phyloP scores from a whole-genome alignment of 1,140 invertebrate species.

The Meloidogyne hapla region DNA sequence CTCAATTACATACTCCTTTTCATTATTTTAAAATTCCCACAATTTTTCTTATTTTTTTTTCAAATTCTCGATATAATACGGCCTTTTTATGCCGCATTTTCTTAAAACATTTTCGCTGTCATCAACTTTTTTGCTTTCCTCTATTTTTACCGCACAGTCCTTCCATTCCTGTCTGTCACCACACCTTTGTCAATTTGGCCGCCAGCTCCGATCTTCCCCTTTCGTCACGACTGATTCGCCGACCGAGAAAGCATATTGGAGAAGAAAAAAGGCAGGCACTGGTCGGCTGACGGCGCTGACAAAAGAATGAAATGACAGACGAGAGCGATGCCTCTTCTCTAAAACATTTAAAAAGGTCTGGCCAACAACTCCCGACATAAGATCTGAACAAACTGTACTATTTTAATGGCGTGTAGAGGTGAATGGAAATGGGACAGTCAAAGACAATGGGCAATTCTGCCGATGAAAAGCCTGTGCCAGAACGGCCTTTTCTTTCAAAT shows the following conservation, averaged over 20 bases:
- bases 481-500: no score
- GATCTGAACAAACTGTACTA: neutral
- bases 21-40: no score
- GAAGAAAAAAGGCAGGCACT: neutral
- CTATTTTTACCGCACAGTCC: neutral
- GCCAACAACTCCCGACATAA: neutral
- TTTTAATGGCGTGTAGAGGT: neutral
- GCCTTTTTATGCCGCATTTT: neutral
- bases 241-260: neutral
- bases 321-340: neutral
- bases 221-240: neutral
- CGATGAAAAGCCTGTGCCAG: no score
- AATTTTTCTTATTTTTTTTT: neutral
- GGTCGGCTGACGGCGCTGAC: neutral
- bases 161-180: neutral
- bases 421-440: neutral
- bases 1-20: no score
- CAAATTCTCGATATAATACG: neutral
- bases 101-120: neutral
- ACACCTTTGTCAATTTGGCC: slow-evolving; percentile 1
- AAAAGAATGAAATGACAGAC: neutral
- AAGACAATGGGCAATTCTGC: neutral
- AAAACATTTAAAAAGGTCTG: neutral
- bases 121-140: neutral
- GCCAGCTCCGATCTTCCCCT: neutral